phyloP scores from a whole-genome alignment of 2,113 vertebrate genomes.

The Hirundichthys speculiger region DNA sequence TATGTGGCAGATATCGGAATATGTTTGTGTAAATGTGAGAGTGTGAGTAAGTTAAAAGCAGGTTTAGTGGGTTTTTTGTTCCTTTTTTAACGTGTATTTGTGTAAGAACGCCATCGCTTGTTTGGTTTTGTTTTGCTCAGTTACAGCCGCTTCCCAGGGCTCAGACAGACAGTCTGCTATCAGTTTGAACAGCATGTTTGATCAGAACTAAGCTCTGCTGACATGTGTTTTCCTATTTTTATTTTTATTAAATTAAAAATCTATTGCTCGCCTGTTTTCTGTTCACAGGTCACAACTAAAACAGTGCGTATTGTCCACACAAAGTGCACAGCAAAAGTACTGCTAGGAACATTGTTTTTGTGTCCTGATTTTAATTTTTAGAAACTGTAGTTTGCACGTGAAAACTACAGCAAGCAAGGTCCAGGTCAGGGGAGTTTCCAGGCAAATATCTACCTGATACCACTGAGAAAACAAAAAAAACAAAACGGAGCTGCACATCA shows the following conservation, averaged over 20 bases:
- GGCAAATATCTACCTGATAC: constrained; percentile 60
- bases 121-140: constrained; percentile 56
- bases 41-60: constrained; percentile 31
- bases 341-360: background rate
- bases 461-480: constrained; percentile 45
- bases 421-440: constrained; percentile 36
- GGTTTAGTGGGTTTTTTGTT: constrained; percentile 6
- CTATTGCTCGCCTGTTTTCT: constrained; percentile 56
- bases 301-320: constrained; percentile 53
- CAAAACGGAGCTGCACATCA: constrained; percentile 58
- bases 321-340: constrained; percentile 10
- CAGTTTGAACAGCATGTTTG: constrained; percentile 72
- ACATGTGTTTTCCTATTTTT: constrained; percentile 33
- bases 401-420: constrained; percentile 32
- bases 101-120: constrained; percentile 37
- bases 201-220: constrained; percentile 67
- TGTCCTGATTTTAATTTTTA: no score
- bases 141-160: constrained; percentile 43
- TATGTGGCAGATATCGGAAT: constrained; percentile 13
- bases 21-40: constrained; percentile 6
- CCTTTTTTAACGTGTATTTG: background rate
- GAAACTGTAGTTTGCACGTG: constrained; percentile 3
- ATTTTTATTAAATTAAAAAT: no score
- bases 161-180: constrained; percentile 36
- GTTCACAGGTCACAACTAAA: constrained; percentile 63